Evolutionary conservation across 2,888 invertebrate species (phyloP).

Genomic region (Cancer borealis): DNA sequence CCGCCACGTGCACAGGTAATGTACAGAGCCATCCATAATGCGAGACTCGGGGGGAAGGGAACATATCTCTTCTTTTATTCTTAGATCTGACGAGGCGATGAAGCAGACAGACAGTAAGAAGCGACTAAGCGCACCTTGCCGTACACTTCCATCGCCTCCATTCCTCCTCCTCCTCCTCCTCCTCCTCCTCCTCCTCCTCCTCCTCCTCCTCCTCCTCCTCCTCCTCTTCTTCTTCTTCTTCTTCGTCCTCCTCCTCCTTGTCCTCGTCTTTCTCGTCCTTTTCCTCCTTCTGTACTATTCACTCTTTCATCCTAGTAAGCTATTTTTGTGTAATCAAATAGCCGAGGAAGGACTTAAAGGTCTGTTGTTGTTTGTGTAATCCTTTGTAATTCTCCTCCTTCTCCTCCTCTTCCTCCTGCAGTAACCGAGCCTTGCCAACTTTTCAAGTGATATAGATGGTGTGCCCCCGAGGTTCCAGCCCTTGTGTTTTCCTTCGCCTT

Average conservation of each 20-base stretch:
- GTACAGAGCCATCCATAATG: constrained; percentile 24
- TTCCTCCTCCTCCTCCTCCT: neutral
- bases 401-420: neutral
- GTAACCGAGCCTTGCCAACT: neutral
- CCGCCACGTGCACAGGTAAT: constrained; percentile 36
- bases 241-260: neutral
- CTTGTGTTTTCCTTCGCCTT: neutral
- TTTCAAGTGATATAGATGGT: neutral
- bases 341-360: too few species aligned
- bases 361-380: too few species aligned
- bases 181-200: neutral
- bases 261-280: too few species aligned
- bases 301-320: too few species aligned
- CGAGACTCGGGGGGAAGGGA: neutral
- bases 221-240: neutral
- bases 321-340: too few species aligned
- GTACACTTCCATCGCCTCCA: neutral
- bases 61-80: constrained; percentile 40
- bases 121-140: neutral
- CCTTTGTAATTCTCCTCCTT: too few species aligned
- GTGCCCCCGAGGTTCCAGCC: neutral
- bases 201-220: too few species aligned
- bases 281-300: too few species aligned
- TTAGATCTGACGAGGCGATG: constrained; percentile 7
- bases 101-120: constrained; percentile 1